Evolutionary conservation across 2,888 invertebrate species (phyloP), one percentile per base, ranked within the genome.

Genomic region (Andrena bicolor): DNA sequence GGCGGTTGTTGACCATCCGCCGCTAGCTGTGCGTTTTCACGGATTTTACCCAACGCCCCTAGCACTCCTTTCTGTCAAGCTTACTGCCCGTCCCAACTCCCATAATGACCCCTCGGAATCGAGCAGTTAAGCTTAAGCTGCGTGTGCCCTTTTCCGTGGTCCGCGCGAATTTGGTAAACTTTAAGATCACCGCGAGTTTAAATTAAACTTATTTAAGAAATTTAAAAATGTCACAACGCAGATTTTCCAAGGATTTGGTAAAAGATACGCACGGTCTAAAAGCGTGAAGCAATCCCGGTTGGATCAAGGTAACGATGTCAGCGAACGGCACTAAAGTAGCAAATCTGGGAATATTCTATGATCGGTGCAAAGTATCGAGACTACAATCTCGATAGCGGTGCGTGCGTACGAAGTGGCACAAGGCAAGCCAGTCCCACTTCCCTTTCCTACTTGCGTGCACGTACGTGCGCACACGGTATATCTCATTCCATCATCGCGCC

Each of bases 381-480:
- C 58, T 76, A 68, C 75, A 81, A 85, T 86, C 86, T 86, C 77
- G 77, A 69, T 82, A 86, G 68, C 78, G 72, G 80, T 82, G 74
- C 80, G 83, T 73, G 68, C 69, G 64, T 81, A 79, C 70, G 70
- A 88, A 87, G 87, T 86, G 63, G 87, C 82, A 88, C 87, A 88
- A 89, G 86, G 81, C 78, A 87, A 88, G 58, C 86, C 80, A 80
- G 86, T 86, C 82, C 84, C 80, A 83, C 84, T 88, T 88, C 87
- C 79, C 86, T 88, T 80, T 84, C 78, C 76, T 87, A 74, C 70
- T 85, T 63, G 63, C 80, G 66, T 70, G 66, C 69, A 69, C 61
- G 68, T 53, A 60, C 68, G 26, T 72, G 58, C 41, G 41, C 61
- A 51, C 35, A 64, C 61, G 51, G 20, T 30, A 51, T 82, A 72